Conservation (phyloP, 1,140 invertebrate genomes). For the Philotrypesis tridentata region DNA sequence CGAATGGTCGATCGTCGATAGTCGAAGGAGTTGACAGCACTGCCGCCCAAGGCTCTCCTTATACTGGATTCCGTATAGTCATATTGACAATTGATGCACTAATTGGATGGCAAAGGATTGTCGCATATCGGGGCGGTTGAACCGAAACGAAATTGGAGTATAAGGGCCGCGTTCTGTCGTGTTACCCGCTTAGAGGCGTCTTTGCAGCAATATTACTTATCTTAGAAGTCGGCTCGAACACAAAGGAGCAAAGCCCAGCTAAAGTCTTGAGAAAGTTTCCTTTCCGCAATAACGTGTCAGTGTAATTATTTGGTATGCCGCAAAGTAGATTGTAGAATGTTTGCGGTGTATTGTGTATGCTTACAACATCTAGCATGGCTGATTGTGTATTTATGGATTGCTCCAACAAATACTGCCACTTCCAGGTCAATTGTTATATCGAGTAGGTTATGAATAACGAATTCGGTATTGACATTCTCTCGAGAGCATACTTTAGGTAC, state of each 20-base stretch:
- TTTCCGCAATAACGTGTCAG: background rate
- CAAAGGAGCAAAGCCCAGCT: background rate
- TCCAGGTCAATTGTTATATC: no score
- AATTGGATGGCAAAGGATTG: constrained; percentile 3
- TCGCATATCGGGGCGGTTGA: no score
- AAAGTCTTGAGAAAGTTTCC: background rate
- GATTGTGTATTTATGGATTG: no score
- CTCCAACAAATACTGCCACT: no score
- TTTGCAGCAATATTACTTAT: background rate
- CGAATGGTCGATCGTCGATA: background rate
- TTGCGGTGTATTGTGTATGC: background rate
- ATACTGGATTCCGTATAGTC: background rate
- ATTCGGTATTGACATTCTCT: no score
- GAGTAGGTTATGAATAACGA: no score
- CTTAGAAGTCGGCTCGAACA: background rate
- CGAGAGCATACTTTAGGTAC: no score
- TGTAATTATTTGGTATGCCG: background rate
- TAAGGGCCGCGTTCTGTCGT: no score
- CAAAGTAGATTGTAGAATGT: background rate
- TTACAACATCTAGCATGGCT: no score
- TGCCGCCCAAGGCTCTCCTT: constrained; percentile 3
- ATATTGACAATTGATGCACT: background rate
- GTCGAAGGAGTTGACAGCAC: background rate
- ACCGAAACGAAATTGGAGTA: no score
- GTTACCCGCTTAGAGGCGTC: no score